Conservation (phyloP, 2,888 invertebrate genomes). For the Chalcis sispes region DNA sequence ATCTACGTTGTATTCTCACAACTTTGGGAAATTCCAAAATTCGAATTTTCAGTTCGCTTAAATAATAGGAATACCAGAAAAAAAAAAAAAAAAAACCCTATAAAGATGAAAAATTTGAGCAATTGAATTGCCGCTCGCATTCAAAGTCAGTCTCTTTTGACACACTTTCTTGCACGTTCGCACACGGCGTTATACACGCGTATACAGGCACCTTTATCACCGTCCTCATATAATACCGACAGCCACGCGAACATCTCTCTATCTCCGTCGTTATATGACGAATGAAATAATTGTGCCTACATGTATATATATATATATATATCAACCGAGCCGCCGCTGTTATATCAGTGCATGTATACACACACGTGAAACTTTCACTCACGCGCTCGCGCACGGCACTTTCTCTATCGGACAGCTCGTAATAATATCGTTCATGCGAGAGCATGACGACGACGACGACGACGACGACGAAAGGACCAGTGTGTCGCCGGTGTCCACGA, state of each 20-base stretch:
- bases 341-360: conserved; percentile 18
- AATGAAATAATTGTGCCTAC: conserved; percentile 39
- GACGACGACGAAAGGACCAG: background rate
- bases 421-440: background rate
- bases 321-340: background rate
- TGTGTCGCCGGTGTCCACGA: background rate
- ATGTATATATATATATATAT: background rate
- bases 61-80: no score
- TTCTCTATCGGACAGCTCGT: background rate
- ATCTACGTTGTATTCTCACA: conserved; percentile 1
- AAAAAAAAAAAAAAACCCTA: background rate
- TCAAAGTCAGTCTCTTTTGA: background rate
- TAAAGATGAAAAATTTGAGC: background rate
- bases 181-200: background rate
- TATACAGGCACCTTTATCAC: background rate
- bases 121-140: background rate
- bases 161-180: conserved; percentile 28
- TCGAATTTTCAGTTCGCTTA: no score
- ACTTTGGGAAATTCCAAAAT: background rate
- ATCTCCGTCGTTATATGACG: conserved; percentile 8
- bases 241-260: background rate
- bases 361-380: conserved; percentile 25
- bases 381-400: conserved; percentile 1
- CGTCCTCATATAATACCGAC: background rate
- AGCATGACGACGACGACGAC: no score